phyloP scores from a whole-genome alignment of 2,797 vertebrate genomes.

The Loris lydekkerianus region DNA sequence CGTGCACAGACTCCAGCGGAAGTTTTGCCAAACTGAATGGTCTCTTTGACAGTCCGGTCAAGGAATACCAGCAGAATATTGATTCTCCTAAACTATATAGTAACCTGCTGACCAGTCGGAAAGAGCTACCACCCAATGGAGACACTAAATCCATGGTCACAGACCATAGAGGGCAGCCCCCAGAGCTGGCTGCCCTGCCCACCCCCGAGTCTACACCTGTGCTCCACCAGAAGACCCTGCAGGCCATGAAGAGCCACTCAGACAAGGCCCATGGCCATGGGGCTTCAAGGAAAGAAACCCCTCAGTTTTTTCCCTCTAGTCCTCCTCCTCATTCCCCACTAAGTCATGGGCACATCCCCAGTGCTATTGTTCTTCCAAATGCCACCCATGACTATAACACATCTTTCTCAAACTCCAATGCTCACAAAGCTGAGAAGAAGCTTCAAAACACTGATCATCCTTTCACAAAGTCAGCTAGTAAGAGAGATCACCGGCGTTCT shows the following conservation, averaged over 20 bases:
- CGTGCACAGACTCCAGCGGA: slow-evolving; percentile 96
- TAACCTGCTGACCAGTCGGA: slow-evolving; percentile 94
- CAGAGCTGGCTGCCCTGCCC: slow-evolving; percentile 96
- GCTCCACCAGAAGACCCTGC: slow-evolving; percentile 96
- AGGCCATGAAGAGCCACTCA: slow-evolving; percentile 96
- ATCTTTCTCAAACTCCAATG: slow-evolving; percentile 93
- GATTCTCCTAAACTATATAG: slow-evolving; percentile 97
- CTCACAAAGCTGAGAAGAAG: slow-evolving; percentile 94
- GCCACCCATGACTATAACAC: slow-evolving; percentile 96
- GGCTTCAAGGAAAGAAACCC: slow-evolving; percentile 92
- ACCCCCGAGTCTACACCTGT: slow-evolving; percentile 98
- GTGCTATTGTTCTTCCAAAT: slow-evolving; percentile 98
- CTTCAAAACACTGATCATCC: slow-evolving; percentile 92
- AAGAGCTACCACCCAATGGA: slow-evolving; percentile 92
- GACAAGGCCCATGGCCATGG: slow-evolving; percentile 92
- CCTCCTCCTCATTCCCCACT: slow-evolving; percentile 94
- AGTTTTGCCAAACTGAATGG: slow-evolving; percentile 98
- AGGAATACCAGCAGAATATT: slow-evolving; percentile 97
- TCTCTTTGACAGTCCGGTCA: slow-evolving; percentile 97
- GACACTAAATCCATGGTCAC: slow-evolving; percentile 96
- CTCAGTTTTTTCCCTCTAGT: slow-evolving; percentile 95
- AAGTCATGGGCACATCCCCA: slow-evolving; percentile 96
- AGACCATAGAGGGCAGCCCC: slow-evolving; percentile 94
- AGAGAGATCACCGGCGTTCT: slow-evolving; percentile 96
- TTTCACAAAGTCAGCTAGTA: slow-evolving; percentile 91